phyloP scores from a whole-genome alignment of 2,888 invertebrate genomes.

The Lycaena phlaeas region DNA sequence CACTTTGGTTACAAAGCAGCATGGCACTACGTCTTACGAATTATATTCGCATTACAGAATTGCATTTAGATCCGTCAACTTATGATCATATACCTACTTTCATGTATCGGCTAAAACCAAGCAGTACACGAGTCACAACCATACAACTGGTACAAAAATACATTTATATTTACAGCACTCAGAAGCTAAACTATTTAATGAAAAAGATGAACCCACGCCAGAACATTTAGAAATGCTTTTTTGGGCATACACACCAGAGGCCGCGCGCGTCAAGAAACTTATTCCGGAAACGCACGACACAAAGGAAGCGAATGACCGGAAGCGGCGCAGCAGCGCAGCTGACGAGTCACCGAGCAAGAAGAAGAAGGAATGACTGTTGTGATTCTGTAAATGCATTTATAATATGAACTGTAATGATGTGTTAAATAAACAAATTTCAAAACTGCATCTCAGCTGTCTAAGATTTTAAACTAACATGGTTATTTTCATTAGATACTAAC shows the following conservation, averaged over 20 bases:
- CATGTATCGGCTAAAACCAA: too few relatives aligned
- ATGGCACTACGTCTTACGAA: too few relatives aligned
- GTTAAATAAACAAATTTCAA: constrained; percentile 9
- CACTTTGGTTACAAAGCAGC: too few relatives aligned
- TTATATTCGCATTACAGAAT: too few relatives aligned
- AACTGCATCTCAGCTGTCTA: background rate
- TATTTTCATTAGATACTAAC: too few relatives aligned
- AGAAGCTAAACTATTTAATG: constrained; percentile 74
- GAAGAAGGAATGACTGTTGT: constrained; percentile 33
- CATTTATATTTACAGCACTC: too few relatives aligned
- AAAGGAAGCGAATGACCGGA: constrained; percentile 27
- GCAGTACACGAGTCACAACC: too few relatives aligned
- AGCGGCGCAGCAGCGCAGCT: constrained; percentile 39
- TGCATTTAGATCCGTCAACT: too few relatives aligned
- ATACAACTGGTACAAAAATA: too few relatives aligned
- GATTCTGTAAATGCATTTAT: constrained; percentile 17
- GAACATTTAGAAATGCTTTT: constrained; percentile 79
- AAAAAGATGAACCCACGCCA: constrained; percentile 77
- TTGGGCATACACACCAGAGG: constrained; percentile 85
- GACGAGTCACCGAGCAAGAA: constrained; percentile 44
- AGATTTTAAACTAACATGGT: too few relatives aligned
- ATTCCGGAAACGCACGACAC: constrained; percentile 41
- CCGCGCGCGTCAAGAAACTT: constrained; percentile 75
- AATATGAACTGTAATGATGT: too few relatives aligned
- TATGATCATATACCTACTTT: too few relatives aligned